Conservation (phyloP, 2,888 invertebrate genomes). For the Crematogaster levior region DNA sequence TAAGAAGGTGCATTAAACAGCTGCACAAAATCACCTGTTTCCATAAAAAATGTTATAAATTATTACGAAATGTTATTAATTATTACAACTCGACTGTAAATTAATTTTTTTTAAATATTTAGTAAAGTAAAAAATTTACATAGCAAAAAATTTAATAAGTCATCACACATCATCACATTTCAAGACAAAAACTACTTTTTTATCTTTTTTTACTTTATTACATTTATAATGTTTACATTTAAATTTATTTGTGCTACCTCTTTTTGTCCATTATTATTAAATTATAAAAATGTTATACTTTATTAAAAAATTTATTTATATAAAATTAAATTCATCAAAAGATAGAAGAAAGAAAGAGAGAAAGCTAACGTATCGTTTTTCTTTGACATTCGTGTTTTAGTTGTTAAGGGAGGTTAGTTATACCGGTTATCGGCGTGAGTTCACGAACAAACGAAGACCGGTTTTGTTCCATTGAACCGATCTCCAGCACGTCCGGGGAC, state of each 20-base stretch:
- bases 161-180: background rate
- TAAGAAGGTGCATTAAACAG: background rate
- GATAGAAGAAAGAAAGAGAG: background rate
- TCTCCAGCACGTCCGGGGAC: slow-evolving; percentile 55
- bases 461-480: slow-evolving; percentile 78
- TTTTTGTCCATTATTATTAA: background rate
- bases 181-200: background rate
- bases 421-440: slow-evolving; percentile 77
- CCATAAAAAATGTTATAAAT: background rate
- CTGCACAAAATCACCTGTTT: no score
- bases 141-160: slow-evolving; percentile 7
- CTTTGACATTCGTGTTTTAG: slow-evolving; percentile 67
- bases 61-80: background rate
- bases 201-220: no score
- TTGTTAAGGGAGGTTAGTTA: slow-evolving; percentile 81
- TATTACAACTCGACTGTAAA: no score
- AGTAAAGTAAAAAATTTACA: no score
- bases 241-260: background rate
- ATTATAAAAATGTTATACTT: background rate
- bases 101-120: background rate
- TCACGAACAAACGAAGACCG: slow-evolving; percentile 76
- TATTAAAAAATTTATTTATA: background rate
- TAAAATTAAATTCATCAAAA: background rate
- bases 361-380: slow-evolving; percentile 61
- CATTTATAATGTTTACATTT: background rate